These are phyloP conservation scores for Gallinago stenura DNA, from an alignment of 2,797 vertebrate species.

Conservation along the genomic window DNA sequence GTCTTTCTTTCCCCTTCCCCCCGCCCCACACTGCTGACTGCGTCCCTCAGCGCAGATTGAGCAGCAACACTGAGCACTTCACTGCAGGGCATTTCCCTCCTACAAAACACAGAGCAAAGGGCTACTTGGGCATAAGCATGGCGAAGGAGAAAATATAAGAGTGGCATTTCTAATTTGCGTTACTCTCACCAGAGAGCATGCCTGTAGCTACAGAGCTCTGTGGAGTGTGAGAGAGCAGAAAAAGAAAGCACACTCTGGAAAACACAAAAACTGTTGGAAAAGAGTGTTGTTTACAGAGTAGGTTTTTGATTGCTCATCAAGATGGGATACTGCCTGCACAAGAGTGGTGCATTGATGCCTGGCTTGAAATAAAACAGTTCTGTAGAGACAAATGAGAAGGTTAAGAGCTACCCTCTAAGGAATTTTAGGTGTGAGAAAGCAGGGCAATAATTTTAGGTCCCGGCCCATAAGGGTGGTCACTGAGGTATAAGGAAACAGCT, in stretches of 20 bases:
- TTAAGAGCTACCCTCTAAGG: neutral
- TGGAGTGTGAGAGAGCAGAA: neutral
- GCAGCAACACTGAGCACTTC: neutral
- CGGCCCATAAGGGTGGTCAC: neutral
- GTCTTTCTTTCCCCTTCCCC: neutral
- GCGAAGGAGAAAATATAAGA: neutral
- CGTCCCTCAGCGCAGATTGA: neutral
- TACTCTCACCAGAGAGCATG: neutral
- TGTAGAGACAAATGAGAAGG: neutral
- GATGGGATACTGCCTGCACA: neutral
- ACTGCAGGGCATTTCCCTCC: neutral
- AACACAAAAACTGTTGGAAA: neutral
- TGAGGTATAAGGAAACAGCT: neutral
- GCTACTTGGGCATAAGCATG: neutral
- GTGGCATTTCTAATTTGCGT: neutral
- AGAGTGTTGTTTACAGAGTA: neutral
- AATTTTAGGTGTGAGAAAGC: neutral
- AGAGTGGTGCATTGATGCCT: neutral
- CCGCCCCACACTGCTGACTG: accelerated
- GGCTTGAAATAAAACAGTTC: neutral
- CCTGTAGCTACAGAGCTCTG: neutral
- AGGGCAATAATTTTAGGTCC: neutral
- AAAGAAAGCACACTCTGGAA: neutral
- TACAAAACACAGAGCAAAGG: neutral
- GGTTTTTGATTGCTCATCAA: neutral